Base-by-base conservation (phyloP, 2,797 vertebrate species). In the Cryptoprocta ferox region DNA sequence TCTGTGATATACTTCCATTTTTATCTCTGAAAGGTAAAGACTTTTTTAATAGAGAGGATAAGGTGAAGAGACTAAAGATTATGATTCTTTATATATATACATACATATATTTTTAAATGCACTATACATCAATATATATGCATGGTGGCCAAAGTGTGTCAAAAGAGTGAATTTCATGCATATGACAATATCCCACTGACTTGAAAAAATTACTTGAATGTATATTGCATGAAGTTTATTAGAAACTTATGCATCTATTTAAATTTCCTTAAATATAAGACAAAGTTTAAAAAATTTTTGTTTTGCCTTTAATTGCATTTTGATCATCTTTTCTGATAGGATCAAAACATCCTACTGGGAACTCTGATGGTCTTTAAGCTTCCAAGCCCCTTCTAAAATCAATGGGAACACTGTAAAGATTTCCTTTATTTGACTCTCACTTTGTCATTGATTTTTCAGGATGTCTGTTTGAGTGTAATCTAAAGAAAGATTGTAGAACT, bases 391-490 rank as follows among this genome's bases (percentile, higher is more conserved):
- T 94, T 95, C 45, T 71, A 83, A 35, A 92, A 97, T 97, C 93
- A 97, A 95, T 95, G 56, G 9, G 42, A 91, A 71, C 18, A 53
- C 73, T 83, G 9, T 76, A 97, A 97, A 95, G 97, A 98, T 98
- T 98, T 98, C 59, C 96, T 97, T 94, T 97, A 95, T 97, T 97
- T 97, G 93, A 97, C 82, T 94, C 53, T 81, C 32, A 70, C 81
- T 93, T 97, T 97, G 53, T 92, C 71, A 97, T 86, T 97, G 96
- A 97, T 94, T 98, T 97, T 91, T 96, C 32, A 96, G 65, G 79
- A 91, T 63, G 94, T 95, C 90, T 92, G 19, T 93, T 95, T 87
- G 93, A 94, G 53, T 86, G 45, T 80, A 95, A 92, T 94, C 87
- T 82, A 78, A 97, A 97, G 85, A 92, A 96, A 95, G 66, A 76